Evolutionary conservation across 1,140 invertebrate species (phyloP), one percentile per base, ranked within the genome.

Genomic region (Sycobia sp.): DNA sequence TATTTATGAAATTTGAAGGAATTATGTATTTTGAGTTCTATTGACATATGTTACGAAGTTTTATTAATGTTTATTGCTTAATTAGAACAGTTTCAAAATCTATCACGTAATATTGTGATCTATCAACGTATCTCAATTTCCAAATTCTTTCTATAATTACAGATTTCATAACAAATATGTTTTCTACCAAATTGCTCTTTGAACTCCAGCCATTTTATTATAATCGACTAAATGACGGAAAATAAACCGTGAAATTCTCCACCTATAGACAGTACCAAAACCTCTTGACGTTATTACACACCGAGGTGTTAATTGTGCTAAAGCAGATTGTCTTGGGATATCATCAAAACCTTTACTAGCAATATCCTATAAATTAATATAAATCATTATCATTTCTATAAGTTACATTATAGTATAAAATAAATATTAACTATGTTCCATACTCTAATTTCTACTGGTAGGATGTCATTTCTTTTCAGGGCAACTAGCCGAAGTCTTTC

Each of bases 191-290:
- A 92, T 91, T 20, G 94, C 92, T 78, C 94, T 84, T 78, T 94
- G 93, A 2, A 95, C 86, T 41, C 94, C 94, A 43, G 90, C 85
- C 14, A 97, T 73, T 82, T 92, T 90, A 81, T 96, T 97, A 77
- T 97, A 91, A 84, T 98, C 95, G 1, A 91, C 92, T 53, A 96
- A 79, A 74, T 93, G 84, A 66, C 95, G 86, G 82, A 91, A 98
- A 23, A 94, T 85, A 69, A 96, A 93, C 74, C 95, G 85, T 74
- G 94, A 96, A 36, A 97, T 71, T 69, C 93, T 86, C 88, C 90
- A 97, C 64, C 87, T 85, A 16, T 79, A 68, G 0, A 95, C 85
- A 63, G 87, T 84, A 65, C 93, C 93, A 67, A 91, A 77, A 1
- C 89, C 86, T 71, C 93, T 85, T 41, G 86, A 91, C 50, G 95